These are phyloP conservation scores for Spodoptera exigua DNA, from an alignment of 2,888 invertebrate species.

Conservation along the genomic window DNA sequence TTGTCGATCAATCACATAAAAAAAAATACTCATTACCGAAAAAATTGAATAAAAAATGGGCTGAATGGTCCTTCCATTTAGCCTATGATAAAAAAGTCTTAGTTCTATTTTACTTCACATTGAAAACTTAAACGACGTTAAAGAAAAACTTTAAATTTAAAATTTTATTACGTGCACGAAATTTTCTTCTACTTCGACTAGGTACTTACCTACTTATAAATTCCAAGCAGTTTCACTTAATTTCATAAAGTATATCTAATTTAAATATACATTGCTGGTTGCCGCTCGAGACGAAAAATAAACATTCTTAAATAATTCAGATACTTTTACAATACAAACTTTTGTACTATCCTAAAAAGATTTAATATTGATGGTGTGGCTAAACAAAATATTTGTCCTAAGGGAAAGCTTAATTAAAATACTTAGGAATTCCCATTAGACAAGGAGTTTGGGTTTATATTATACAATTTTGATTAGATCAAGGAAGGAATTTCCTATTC, in stretches of 20 bases:
- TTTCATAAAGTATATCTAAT: no score
- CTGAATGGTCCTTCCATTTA: background rate
- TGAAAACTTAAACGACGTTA: no score
- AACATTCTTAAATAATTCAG: constrained; percentile 14
- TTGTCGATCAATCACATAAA: no score
- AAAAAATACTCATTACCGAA: no score
- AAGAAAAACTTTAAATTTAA: no score
- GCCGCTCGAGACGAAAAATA: constrained; percentile 5
- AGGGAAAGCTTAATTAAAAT: constrained; percentile 51
- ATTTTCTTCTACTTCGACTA: no score
- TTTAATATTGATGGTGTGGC: constrained; percentile 53
- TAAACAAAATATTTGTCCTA: constrained; percentile 47
- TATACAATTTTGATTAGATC: constrained; percentile 21
- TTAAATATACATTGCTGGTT: background rate
- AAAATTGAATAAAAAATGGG: no score
- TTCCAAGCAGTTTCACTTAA: no score
- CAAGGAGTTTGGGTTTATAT: constrained; percentile 24
- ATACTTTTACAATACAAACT: constrained; percentile 11
- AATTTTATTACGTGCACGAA: no score
- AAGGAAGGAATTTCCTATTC: constrained; percentile 4
- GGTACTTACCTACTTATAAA: no score
- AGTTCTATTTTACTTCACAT: no score
- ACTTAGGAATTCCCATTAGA: constrained; percentile 46
- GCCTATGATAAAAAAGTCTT: no score
- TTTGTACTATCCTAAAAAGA: constrained; percentile 28